These are phyloP conservation scores for Drosophila subquinaria DNA, from an alignment of 2,888 invertebrate species.

Conservation along the genomic window DNA sequence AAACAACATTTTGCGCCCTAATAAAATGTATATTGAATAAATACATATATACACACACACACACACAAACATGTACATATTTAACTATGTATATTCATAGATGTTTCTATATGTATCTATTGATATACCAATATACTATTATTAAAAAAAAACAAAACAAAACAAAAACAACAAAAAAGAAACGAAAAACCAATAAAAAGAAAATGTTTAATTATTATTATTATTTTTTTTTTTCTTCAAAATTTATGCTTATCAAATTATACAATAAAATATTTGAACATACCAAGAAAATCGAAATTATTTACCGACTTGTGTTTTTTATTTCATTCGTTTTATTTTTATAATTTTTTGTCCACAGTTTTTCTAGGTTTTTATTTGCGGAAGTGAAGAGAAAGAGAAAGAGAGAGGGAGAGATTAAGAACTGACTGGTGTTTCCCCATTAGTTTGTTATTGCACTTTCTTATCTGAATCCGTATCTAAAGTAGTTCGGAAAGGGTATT, in stretches of 20 bases:
- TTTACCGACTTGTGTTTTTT: slow-evolving; percentile 22
- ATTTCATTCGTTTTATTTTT: neutral
- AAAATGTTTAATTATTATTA: slow-evolving; percentile 49
- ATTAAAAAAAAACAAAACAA: slow-evolving; percentile 2
- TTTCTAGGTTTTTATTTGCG: neutral
- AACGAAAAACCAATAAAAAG: slow-evolving; percentile 19
- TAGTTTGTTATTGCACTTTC: no score
- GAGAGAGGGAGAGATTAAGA: no score
- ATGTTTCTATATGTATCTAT: slow-evolving; percentile 22
- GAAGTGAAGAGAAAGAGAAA: no score
- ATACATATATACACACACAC: slow-evolving; percentile 17
- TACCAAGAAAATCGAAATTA: slow-evolving; percentile 58
- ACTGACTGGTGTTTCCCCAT: no score
- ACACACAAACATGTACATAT: neutral
- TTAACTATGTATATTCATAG: slow-evolving; percentile 23
- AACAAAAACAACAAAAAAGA: slow-evolving; percentile 13
- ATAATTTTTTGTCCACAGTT: neutral
- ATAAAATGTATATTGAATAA: slow-evolving; percentile 23
- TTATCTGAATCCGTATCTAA: neutral
- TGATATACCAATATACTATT: slow-evolving; percentile 18
- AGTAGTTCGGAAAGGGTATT: neutral
- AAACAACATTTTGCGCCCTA: slow-evolving; percentile 33
- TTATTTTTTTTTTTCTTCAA: slow-evolving; percentile 54
- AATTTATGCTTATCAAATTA: slow-evolving; percentile 71
- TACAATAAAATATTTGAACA: slow-evolving; percentile 77